Evolutionary conservation across 2,797 vertebrate genomes (phyloP).

Genomic region (Pterois miles): DNA sequence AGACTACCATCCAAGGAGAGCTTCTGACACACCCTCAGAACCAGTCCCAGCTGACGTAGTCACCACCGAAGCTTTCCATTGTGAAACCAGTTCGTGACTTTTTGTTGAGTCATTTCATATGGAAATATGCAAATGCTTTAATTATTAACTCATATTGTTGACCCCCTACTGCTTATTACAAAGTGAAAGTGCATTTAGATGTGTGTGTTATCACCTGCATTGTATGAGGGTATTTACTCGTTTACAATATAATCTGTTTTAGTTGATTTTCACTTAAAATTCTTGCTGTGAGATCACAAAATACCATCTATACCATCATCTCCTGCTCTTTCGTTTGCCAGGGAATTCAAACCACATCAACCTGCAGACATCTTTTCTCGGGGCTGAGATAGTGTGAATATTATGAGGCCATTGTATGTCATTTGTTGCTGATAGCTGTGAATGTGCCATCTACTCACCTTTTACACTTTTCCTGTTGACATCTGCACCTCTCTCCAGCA

Average conservation of each 20-base stretch:
- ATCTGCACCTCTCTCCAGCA: slow-evolving; percentile 96
- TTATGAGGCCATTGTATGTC: background rate
- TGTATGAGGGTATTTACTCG: background rate
- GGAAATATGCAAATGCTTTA: slow-evolving; percentile 11
- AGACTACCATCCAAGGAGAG: background rate
- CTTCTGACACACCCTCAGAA: slow-evolving; percentile 49
- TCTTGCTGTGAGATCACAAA: background rate
- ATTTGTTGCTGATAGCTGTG: too few species aligned
- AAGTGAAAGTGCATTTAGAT: background rate
- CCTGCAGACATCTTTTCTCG: background rate
- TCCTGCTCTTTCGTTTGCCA: too few species aligned
- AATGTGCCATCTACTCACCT: slow-evolving; percentile 81
- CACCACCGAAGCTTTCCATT: slow-evolving; percentile 31
- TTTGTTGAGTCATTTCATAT: slow-evolving; percentile 49
- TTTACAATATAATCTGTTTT: background rate
- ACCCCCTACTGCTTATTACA: background rate
- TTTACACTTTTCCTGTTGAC: slow-evolving; percentile 99
- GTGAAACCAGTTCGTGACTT: slow-evolving; percentile 53
- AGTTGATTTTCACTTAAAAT: background rate
- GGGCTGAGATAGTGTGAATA: background rate
- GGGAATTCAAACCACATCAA: background rate
- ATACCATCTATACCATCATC: background rate
- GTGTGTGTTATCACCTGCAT: too few species aligned
- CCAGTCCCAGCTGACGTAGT: background rate
- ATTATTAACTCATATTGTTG: background rate